Base-by-base conservation (phyloP, 2,888 invertebrate species). In the Xestia rhomboidea region DNA sequence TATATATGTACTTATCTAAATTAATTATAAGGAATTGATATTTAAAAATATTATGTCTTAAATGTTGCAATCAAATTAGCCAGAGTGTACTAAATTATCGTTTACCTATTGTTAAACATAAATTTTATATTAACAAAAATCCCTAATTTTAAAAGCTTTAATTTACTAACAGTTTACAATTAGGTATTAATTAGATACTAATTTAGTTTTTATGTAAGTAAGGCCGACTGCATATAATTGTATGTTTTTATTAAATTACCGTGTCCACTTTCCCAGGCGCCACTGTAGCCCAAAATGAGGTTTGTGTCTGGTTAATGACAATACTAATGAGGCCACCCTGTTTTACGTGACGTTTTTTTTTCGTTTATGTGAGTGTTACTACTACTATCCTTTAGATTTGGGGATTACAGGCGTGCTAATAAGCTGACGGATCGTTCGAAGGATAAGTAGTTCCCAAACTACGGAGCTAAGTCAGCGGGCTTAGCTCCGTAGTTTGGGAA, bases 1-100 rank as follows among this genome's bases (percentile, higher is more conserved):
- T 68, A 82, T 41, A 49, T 62, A 51, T 15, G 49, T 38, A 75
- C n/a, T 57, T 54, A 41, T 75, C 51, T 60, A 1, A 49, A 72
- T n/a, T 75, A 68, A 68, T n/a, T 62, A 34, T 71, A 80, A 60
- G 85, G 71, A 82, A 80, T 84, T 84, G 81, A 80, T 81, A 41
- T 82, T 81, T 41, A 73, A 67, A 60, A 54, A 77, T 62, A 77
- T 77, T 30, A 51, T 69, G 44, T 76, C 49, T 82, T 76, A 38
- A 60, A 66, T 82, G 54, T 81, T 68, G 24, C 49, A 60, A 74
- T 60, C 64, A 66, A 41, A 68, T 24, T 67, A 38, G 44, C 7
- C 18, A 54, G 15, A 70, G 7, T 41, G 44, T 38, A 38, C 49
- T 54, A 69, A 78, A 79, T 70, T 64, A 70, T 78, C 66, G 41